Percentiles rank a stretch among this genome's conserved stretches.
Conservation (phyloP, 2,888 invertebrate genomes). For the Brachyptera risi region DNA sequence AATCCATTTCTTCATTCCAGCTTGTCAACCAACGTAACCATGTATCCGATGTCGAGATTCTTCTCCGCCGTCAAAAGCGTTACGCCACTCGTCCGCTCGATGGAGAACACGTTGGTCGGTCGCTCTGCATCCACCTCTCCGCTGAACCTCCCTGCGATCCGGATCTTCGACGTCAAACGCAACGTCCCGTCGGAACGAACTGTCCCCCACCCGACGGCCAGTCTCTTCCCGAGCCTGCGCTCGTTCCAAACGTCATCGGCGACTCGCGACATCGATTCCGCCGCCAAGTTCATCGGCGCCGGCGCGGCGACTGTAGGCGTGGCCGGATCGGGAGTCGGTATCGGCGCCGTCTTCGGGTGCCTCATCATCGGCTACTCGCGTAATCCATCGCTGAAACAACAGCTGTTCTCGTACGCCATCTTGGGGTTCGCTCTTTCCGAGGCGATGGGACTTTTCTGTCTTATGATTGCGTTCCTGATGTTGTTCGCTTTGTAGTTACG, state of each 20-base stretch:
- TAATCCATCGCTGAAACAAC: slow-evolving; percentile 96
- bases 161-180: too few species aligned
- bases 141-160: too few species aligned
- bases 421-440: slow-evolving; percentile 96
- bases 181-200: too few species aligned
- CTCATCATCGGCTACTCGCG: slow-evolving; percentile 94
- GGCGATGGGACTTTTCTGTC: slow-evolving; percentile 98
- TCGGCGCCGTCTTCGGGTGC: slow-evolving; percentile 95
- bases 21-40: too few species aligned
- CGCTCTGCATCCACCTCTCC: too few species aligned
- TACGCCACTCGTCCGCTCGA: too few species aligned
- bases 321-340: slow-evolving; percentile 98
- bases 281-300: slow-evolving; percentile 99
- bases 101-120: too few species aligned
- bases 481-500: slow-evolving; percentile 81
- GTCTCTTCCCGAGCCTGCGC: too few species aligned
- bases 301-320: slow-evolving; percentile 99
- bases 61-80: too few species aligned
- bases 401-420: slow-evolving; percentile 96
- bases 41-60: too few species aligned
- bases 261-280: slow-evolving; percentile 97
- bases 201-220: too few species aligned
- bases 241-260: slow-evolving; percentile 85
- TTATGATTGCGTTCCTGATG: slow-evolving; percentile 98
- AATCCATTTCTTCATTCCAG: too few species aligned